phyloP scores from a whole-genome alignment of 2,888 invertebrate species.

The Protodeltote pygarga region DNA sequence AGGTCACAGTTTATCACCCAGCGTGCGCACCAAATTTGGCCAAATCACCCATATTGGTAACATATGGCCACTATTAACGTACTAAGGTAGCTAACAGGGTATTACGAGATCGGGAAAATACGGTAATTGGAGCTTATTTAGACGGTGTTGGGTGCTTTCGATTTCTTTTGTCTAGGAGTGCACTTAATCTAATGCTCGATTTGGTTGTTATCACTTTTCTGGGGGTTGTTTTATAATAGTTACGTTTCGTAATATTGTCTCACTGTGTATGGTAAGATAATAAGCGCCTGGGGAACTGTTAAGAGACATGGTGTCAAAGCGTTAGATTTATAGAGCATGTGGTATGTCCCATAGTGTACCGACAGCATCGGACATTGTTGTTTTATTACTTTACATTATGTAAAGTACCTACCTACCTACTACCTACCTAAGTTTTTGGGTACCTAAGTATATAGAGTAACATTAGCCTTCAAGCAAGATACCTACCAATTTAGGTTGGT shows the following conservation, averaged over 20 bases:
- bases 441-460: no score
- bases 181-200: slow-evolving; percentile 23
- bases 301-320: no score
- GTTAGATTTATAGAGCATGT: no score
- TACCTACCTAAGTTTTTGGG: no score
- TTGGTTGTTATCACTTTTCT: no score
- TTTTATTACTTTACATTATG: no score
- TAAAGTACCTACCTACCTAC: no score
- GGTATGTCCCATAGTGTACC: no score
- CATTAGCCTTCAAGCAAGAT: not conserved
- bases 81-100: slow-evolving; percentile 36
- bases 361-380: no score
- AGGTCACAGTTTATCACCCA: slow-evolving; percentile 46
- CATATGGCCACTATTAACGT: slow-evolving; percentile 41
- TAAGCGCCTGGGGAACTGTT: no score
- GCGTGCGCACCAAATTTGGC: slow-evolving; percentile 27
- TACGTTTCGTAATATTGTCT: not conserved
- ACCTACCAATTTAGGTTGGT: not conserved
- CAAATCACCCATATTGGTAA: slow-evolving; percentile 49
- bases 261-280: no score
- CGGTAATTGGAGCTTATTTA: slow-evolving; percentile 43
- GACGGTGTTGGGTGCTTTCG: slow-evolving; percentile 7
- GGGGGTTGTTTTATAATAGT: no score
- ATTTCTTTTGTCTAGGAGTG: slow-evolving; percentile 31
- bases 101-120: slow-evolving; percentile 38